Evolutionary conservation across 2,888 invertebrate species (phyloP).

Genomic region (Protodeltote pygarga): DNA sequence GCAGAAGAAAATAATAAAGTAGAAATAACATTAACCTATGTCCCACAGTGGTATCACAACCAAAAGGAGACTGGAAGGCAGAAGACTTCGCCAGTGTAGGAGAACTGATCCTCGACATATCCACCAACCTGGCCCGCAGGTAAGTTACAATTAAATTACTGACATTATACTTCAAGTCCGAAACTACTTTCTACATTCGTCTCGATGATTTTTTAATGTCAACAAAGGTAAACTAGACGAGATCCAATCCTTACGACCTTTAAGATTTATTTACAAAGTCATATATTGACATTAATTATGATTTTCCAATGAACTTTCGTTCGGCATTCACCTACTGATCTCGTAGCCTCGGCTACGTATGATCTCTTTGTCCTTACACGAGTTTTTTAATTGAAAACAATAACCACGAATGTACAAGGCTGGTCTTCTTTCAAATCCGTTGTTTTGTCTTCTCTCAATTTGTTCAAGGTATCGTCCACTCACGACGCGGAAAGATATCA

Average conservation of each 20-base stretch:
- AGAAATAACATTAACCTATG: constrained; percentile 4
- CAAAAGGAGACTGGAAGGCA: constrained; percentile 93
- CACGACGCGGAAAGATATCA: constrained; percentile 57
- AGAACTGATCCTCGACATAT: constrained; percentile 94
- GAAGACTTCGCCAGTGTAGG: constrained; percentile 95
- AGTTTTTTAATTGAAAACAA: constrained; percentile 41
- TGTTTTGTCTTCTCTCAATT: constrained; percentile 56
- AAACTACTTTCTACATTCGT: constrained; percentile 40
- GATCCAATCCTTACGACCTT: constrained; percentile 18
- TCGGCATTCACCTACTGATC: constrained; percentile 54
- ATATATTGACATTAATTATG: constrained; percentile 11
- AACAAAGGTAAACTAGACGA: constrained; percentile 32
- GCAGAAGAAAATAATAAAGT: constrained; percentile 23
- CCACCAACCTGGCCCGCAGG: constrained; percentile 93
- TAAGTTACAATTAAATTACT: constrained; percentile 79
- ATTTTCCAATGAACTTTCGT: constrained; percentile 46
- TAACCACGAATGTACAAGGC: constrained; percentile 39
- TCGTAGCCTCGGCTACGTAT: constrained; percentile 30
- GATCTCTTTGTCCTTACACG: constrained; percentile 30
- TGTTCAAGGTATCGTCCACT: constrained; percentile 48
- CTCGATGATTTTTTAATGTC: constrained; percentile 28
- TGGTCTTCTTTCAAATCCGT: constrained; percentile 42
- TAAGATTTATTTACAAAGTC: constrained; percentile 4
- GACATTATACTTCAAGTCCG: constrained; percentile 11
- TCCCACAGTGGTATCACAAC: constrained; percentile 91